Percentiles rank a stretch among this genome's conserved stretches.
These are phyloP conservation scores for Lateolabrax maculatus DNA, from an alignment of 2,797 vertebrate genomes.

Conservation along the genomic window DNA sequence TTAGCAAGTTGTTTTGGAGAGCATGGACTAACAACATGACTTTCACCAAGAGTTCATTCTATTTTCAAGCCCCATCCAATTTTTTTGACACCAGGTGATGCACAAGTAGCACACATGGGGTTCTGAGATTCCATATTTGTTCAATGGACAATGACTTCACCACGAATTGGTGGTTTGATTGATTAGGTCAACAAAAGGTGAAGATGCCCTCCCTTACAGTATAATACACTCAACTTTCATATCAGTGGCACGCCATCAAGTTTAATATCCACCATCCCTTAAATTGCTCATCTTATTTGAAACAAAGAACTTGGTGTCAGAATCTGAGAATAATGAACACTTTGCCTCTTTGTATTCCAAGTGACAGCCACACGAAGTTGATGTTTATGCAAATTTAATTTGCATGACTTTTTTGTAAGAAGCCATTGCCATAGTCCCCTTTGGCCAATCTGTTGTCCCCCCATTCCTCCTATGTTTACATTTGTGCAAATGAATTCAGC, in stretches of 20 bases:
- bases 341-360: constrained; percentile 2
- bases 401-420: background rate
- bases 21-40: too few relatives aligned
- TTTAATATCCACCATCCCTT: constrained; percentile 10
- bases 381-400: background rate
- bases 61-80: background rate
- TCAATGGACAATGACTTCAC: background rate
- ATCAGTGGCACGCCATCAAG: background rate
- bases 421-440: background rate
- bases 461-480: too few relatives aligned
- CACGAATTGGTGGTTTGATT: background rate
- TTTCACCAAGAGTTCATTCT: background rate
- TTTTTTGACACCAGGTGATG: background rate
- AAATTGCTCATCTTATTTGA: background rate
- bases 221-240: too few relatives aligned
- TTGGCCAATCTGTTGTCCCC: too few relatives aligned
- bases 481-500: background rate
- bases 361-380: background rate
- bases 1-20: background rate
- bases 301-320: background rate
- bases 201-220: too few relatives aligned
- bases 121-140: background rate
- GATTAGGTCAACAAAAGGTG: background rate
- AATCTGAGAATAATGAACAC: background rate
- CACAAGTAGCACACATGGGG: background rate